Conservation (phyloP, 1,140 invertebrate genomes). For the Drosophila simulans region DNA sequence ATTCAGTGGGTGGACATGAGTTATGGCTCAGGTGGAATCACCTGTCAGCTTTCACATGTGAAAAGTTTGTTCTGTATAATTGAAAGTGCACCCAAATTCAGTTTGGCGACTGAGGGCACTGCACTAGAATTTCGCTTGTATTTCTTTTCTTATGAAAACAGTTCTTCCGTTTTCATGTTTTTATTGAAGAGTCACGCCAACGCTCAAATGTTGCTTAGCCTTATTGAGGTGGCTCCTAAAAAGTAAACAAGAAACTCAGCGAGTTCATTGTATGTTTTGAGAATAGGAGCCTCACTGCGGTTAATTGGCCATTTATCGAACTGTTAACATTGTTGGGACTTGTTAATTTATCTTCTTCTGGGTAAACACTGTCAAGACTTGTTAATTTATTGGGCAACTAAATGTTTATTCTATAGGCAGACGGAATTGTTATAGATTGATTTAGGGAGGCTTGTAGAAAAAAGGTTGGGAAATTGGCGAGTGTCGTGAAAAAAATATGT, state of each 20-base stretch:
- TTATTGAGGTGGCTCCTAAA: background rate
- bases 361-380: conserved; percentile 33
- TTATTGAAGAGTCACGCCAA: conserved; percentile 29
- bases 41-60: conserved; percentile 37
- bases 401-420: conserved; percentile 21
- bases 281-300: conserved; percentile 4
- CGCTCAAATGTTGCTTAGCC: background rate
- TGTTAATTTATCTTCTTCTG: conserved; percentile 37
- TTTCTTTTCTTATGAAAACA: conserved; percentile 14
- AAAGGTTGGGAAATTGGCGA: too few relatives aligned
- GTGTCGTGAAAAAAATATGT: background rate
- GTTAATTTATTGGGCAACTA: conserved; percentile 39
- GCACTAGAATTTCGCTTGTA: background rate
- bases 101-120: background rate
- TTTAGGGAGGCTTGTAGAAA: background rate
- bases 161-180: conserved; percentile 6
- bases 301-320: conserved; percentile 44
- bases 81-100: conserved; percentile 21
- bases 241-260: background rate
- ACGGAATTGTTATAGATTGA: background rate
- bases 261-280: conserved; percentile 6
- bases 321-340: conserved; percentile 41
- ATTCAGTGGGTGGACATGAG: conserved; percentile 15
- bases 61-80: conserved; percentile 63
- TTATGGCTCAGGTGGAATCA: conserved; percentile 36